phyloP scores from a whole-genome alignment of 2,113 vertebrate species.

The Setophaga petechia region DNA sequence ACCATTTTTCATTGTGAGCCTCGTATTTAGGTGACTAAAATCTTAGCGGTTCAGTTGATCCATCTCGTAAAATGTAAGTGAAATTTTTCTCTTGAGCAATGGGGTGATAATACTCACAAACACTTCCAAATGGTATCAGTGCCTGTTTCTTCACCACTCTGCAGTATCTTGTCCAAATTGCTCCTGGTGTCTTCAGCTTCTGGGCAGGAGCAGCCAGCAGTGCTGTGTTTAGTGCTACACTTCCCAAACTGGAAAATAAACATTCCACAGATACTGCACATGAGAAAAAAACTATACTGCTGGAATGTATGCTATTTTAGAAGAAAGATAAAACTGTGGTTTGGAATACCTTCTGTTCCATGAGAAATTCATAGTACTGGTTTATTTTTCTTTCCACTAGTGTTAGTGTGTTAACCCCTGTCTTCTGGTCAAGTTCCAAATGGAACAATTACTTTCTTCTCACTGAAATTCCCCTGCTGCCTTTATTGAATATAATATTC shows the following conservation, averaged over 20 bases:
- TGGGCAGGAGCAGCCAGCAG: not conserved
- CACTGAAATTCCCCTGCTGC: not conserved
- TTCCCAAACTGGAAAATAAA: conserved; percentile 18
- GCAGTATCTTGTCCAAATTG: not conserved
- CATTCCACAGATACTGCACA: not conserved
- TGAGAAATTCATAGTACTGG: not conserved
- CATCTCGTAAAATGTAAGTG: not conserved
- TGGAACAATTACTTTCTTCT: conserved; percentile 1
- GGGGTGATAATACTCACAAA: not conserved
- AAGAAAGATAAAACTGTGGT: conserved; percentile 44
- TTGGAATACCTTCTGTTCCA: conserved; percentile 28
- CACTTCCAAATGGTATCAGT: not conserved
- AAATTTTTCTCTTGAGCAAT: not conserved
- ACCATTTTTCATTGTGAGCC: not conserved
- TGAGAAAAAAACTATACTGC: not conserved
- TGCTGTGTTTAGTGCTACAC: not conserved
- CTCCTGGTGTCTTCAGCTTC: not conserved
- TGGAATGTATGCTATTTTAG: not conserved
- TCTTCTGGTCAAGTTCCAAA: not conserved
- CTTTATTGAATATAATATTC: not conserved
- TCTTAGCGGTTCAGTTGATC: not conserved
- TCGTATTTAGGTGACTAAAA: not conserved
- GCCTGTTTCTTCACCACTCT: not conserved
- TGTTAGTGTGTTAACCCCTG: not conserved
- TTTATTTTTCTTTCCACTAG: conserved; percentile 43